Evolutionary conservation across 2,113 vertebrate genomes (phyloP), one percentile per base, ranked within the genome.

Genomic region (Electrona antarctica): DNA sequence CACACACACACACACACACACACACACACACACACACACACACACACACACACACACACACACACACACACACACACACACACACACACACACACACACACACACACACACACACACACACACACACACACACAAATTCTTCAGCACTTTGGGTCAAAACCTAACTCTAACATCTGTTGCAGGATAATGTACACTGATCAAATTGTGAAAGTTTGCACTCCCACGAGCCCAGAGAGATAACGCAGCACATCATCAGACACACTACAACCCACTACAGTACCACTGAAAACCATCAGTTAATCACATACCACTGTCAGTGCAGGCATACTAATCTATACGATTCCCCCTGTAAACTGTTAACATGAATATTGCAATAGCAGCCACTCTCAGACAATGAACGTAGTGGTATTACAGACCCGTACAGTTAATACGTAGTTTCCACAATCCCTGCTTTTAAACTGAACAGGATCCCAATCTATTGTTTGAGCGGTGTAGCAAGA

Each of bases 401-500:
- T 8, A 48, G 48, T 51, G 45, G 13, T 13, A 58, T 56, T 49
- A 63, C 65, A 3, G 50, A 6, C 21, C 48, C 28, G 1, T 0
- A 57, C 41, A 50, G 14, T 79, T 77, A 80, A 87, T 76, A 85
- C 80, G 73, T 78, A 21, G 13, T 71, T 69, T 74, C 75, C 73
- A 82, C 47, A 21, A 57, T 54, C 62, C 51, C 61, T 9, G 12
- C 48, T 72, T 48, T 70, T 49, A 14, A 64, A 15, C n/a, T 83
- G 71, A 61, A 76, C 55, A 60, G 71, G 69, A 80, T 82, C 64
- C 73, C 29, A 69, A 7, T 1, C 80, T 54, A 73, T 73, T 86
- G 75, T 82, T 49, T 29, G 15, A 62, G 64, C 45, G 5, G n/a
- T 49, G 8, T 6, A 49, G 45, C 55, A 47, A 1, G 4, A 11